Conservation (phyloP, 2,113 vertebrate species). For the Perca schrenkii region DNA sequence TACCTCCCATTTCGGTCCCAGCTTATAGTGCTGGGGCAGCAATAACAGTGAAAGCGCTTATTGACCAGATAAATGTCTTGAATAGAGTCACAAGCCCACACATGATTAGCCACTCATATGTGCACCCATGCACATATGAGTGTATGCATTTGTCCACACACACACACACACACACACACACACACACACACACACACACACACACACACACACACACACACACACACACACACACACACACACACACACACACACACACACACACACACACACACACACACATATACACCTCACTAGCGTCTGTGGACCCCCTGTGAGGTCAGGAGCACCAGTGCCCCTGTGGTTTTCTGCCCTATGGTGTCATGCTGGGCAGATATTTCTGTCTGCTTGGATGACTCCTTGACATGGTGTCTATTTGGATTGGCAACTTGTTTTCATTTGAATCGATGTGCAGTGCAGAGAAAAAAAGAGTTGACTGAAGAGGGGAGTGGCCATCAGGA, state of each 20-base stretch:
- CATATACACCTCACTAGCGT: constrained; percentile 51
- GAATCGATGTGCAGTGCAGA: constrained; percentile 80
- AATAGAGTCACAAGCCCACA: constrained; percentile 70
- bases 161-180: constrained; percentile 12
- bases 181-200: too few species aligned
- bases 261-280: constrained; percentile 29
- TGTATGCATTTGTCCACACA: constrained; percentile 49
- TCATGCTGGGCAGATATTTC: constrained; percentile 87
- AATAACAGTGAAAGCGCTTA: constrained; percentile 69
- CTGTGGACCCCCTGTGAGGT: constrained; percentile 67
- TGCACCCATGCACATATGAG: constrained; percentile 70
- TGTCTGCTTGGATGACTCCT: constrained; percentile 84
- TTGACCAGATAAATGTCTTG: constrained; percentile 78
- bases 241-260: not conserved
- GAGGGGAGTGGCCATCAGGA: constrained; percentile 52
- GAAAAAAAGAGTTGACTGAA: constrained; percentile 56
- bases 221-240: too few species aligned
- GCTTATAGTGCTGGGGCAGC: constrained; percentile 40
- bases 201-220: constrained; percentile 30
- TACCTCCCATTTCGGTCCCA: too few species aligned
- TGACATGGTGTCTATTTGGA: constrained; percentile 89
- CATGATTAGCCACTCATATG: constrained; percentile 75
- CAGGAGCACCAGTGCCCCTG: constrained; percentile 76
- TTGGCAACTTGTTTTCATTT: constrained; percentile 86
- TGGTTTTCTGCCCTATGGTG: constrained; percentile 68